Evolutionary conservation across 2,113 vertebrate species (phyloP).

Genomic region (Pardalotus punctatus): DNA sequence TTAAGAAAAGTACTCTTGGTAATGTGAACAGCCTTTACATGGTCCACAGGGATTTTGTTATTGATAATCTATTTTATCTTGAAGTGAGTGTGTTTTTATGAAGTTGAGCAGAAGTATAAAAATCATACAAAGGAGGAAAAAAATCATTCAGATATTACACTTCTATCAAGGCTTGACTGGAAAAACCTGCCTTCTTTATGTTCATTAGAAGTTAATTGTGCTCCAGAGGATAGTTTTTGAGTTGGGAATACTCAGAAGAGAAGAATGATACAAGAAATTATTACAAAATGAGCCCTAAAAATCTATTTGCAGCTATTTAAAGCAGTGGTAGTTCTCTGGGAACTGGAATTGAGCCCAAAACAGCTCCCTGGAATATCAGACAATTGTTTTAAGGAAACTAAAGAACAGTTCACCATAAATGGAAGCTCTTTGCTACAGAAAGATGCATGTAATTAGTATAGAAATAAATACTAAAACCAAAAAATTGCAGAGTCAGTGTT

Average conservation of each 20-base stretch:
- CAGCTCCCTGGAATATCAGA: background rate
- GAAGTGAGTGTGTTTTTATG: background rate
- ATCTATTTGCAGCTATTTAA: conserved; percentile 18
- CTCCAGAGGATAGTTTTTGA: background rate
- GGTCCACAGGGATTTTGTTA: background rate
- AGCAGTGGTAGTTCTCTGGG: background rate
- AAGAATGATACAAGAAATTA: background rate
- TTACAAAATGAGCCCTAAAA: background rate
- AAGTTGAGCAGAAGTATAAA: background rate
- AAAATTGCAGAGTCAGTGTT: background rate
- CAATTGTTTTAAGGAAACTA: background rate
- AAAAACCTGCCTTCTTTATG: background rate
- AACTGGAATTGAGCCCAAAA: conserved; percentile 2
- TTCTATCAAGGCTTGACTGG: background rate
- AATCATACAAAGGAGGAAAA: background rate
- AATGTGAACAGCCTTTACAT: background rate
- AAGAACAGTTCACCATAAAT: background rate
- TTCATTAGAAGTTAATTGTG: background rate
- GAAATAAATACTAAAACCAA: background rate
- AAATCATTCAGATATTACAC: background rate
- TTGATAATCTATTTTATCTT: background rate
- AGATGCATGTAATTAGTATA: background rate
- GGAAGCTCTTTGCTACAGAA: background rate
- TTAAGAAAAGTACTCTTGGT: background rate
- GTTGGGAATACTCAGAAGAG: background rate